Conservation (phyloP, 2,888 invertebrate genomes). For the Ligdia adustata region DNA sequence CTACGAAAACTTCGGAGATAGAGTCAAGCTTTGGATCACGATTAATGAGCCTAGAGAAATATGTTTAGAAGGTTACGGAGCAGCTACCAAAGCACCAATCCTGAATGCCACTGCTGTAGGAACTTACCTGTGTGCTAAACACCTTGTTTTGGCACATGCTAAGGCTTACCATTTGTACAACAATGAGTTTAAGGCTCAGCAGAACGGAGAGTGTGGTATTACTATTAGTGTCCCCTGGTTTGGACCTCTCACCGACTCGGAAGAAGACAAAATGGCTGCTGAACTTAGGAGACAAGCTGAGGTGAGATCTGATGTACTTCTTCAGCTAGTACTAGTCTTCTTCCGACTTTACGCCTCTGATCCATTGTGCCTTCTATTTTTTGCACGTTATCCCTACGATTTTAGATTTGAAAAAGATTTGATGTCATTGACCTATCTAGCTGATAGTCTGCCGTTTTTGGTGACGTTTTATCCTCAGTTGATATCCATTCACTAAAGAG, state of each 20-base stretch:
- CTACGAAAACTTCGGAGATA: constrained; percentile 72
- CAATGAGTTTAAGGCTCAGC: constrained; percentile 54
- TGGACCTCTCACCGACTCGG: constrained; percentile 51
- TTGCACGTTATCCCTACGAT: too few species aligned
- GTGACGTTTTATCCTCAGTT: too few species aligned
- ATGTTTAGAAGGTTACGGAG: constrained; percentile 72
- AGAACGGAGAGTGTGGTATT: constrained; percentile 55
- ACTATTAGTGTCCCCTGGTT: constrained; percentile 53
- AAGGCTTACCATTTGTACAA: constrained; percentile 67
- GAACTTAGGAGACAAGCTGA: constrained; percentile 53
- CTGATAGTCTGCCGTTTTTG: too few species aligned
- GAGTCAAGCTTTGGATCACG: constrained; percentile 83
- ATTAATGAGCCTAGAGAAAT: constrained; percentile 82
- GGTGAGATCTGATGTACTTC: too few species aligned
- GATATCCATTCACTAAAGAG: too few species aligned
- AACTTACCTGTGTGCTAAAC: constrained; percentile 77
- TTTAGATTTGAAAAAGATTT: too few species aligned
- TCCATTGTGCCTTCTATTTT: too few species aligned
- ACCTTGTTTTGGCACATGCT: constrained; percentile 81
- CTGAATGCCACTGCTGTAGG: constrained; percentile 68
- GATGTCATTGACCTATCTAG: too few species aligned
- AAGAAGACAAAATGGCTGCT: constrained; percentile 64
- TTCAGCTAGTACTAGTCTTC: too few species aligned
- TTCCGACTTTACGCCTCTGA: too few species aligned
- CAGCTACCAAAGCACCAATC: constrained; percentile 51